Conservation (phyloP, 2,888 invertebrate species). For the Andrena fulva region DNA sequence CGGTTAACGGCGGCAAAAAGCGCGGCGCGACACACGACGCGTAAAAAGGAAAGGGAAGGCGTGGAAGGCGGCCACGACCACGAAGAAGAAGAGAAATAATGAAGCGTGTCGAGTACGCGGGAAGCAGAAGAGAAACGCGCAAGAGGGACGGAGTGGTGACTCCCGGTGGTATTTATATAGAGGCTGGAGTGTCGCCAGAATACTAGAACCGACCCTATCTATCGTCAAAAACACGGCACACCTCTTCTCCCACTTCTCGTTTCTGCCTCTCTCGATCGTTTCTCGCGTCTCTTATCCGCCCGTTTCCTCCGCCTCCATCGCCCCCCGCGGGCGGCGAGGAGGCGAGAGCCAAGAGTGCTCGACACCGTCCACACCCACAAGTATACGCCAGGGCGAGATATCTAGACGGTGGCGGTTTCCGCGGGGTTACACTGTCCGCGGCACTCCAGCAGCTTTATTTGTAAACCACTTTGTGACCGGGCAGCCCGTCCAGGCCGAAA, state of each 20-base stretch:
- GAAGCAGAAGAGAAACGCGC: conserved; percentile 28
- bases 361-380: conserved; percentile 54
- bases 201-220: conserved; percentile 81
- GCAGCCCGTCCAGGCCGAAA: conserved; percentile 64
- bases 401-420: conserved; percentile 66
- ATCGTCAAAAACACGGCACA: conserved; percentile 75
- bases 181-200: conserved; percentile 83
- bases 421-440: conserved; percentile 57
- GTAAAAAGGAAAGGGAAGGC: conserved; percentile 18
- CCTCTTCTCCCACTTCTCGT: conserved; percentile 44
- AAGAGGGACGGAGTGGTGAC: conserved; percentile 72
- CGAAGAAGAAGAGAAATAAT: conserved; percentile 50
- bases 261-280: conserved; percentile 47
- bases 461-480: conserved; percentile 72
- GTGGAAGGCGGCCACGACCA: conserved; percentile 24
- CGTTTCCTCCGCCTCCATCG: neutral
- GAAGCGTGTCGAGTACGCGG: conserved; percentile 52
- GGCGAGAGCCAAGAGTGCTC: conserved; percentile 65
- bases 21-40: conserved; percentile 22
- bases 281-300: conserved; percentile 44
- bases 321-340: conserved; percentile 34
- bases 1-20: conserved; percentile 53
- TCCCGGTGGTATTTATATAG: conserved; percentile 82
- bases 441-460: conserved; percentile 73
- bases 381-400: conserved; percentile 37